These are phyloP conservation scores for Spinus olivaceus DNA, from an alignment of 2,797 vertebrate species.

Conservation along the genomic window DNA sequence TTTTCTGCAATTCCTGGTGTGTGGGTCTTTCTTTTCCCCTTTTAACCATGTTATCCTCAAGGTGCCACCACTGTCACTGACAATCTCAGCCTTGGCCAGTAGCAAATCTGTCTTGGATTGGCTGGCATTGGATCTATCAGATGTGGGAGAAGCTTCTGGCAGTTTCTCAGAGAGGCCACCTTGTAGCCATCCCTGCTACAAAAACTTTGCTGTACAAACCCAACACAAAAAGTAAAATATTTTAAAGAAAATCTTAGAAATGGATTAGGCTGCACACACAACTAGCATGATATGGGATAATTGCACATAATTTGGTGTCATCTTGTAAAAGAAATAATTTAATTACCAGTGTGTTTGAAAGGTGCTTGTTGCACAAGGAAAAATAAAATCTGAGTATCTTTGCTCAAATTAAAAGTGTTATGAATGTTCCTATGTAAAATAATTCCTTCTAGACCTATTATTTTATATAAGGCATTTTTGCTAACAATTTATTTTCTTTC, in stretches of 20 bases:
- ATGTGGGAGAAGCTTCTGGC: background rate
- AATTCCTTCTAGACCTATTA: background rate
- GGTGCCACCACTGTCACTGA: accelerated
- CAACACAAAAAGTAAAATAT: background rate
- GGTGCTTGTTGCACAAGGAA: background rate
- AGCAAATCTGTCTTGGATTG: accelerated
- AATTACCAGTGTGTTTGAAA: background rate
- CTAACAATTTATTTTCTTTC: background rate
- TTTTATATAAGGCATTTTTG: background rate
- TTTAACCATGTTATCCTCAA: background rate
- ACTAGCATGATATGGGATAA: background rate
- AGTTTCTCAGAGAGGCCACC: background rate
- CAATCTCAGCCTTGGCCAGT: background rate
- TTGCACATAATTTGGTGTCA: background rate
- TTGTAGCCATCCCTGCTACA: background rate
- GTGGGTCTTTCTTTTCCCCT: background rate
- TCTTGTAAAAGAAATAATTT: background rate
- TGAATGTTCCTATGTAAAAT: background rate
- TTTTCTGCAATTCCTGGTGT: background rate
- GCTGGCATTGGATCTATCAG: background rate
- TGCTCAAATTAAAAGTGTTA: background rate
- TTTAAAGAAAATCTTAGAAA: background rate
- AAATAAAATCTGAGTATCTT: background rate
- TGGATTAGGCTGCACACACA: background rate
- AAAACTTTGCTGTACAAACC: background rate